phyloP scores from a whole-genome alignment of 2,888 invertebrate species.

The Chymomyza procnemis region DNA sequence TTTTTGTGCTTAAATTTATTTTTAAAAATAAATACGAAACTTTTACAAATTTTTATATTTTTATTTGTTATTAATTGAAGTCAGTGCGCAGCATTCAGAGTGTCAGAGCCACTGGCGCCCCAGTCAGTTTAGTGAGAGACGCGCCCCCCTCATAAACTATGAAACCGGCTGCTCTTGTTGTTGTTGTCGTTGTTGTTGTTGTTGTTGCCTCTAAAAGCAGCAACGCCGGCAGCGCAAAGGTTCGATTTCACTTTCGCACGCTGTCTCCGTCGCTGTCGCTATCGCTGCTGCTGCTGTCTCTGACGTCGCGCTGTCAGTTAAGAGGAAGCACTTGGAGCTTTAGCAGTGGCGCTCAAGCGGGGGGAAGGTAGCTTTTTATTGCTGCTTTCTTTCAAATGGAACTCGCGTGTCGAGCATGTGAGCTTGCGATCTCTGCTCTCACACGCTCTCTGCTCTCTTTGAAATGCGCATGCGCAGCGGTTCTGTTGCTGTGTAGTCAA shows the following conservation, averaged over 20 bases:
- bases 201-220: conserved; percentile 51
- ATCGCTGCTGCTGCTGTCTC: conserved; percentile 23
- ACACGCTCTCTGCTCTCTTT: conserved; percentile 3
- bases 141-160: conserved; percentile 47
- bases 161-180: conserved; percentile 55
- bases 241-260: conserved; percentile 75
- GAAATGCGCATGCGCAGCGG: conserved; percentile 31
- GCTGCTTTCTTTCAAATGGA: conserved; percentile 60
- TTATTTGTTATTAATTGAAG: conserved; percentile 50
- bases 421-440: conserved; percentile 7
- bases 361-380: conserved; percentile 43
- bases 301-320: conserved; percentile 11
- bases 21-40: conserved; percentile 67
- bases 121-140: conserved; percentile 33
- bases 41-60: conserved; percentile 54
- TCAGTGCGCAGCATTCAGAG: conserved; percentile 38
- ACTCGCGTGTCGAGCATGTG: conserved; percentile 12
- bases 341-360: conserved; percentile 7
- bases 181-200: conserved; percentile 30
- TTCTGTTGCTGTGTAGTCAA: conserved; percentile 4
- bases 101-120: conserved; percentile 35
- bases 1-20: conserved; percentile 2
- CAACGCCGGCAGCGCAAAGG: conserved; percentile 71
- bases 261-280: conserved; percentile 47
- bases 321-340: conserved; percentile 13